These are phyloP conservation scores for Patella pellucida DNA, from an alignment of 2,888 invertebrate genomes.

Conservation along the genomic window DNA sequence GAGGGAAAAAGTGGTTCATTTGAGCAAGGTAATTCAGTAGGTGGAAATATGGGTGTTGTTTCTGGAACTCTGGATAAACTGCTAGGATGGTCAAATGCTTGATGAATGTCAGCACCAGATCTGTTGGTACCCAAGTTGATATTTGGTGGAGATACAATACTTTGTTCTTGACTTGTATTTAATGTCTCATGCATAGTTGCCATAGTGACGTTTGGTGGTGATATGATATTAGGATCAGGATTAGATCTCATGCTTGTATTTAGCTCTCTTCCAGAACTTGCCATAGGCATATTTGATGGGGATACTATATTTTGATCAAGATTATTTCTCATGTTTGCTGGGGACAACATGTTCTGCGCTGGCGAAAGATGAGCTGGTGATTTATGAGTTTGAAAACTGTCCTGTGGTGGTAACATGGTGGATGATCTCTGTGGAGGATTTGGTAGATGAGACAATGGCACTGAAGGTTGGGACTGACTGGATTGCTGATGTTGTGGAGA, in stretches of 20 bases:
- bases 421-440: background rate
- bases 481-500: constrained; percentile 18
- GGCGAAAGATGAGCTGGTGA: constrained; percentile 14
- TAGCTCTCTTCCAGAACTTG: background rate
- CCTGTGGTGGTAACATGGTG: background rate
- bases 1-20: constrained; percentile 27
- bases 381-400: background rate
- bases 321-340: constrained; percentile 25
- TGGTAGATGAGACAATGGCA: background rate
- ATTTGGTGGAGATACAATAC: constrained; percentile 1
- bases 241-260: background rate
- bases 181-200: constrained; percentile 2
- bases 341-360: constrained; percentile 21
- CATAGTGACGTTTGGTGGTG: constrained; percentile 1
- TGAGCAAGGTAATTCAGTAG: constrained; percentile 26
- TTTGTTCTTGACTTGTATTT: background rate
- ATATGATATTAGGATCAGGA: background rate
- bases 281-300: constrained; percentile 28
- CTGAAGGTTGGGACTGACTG: constrained; percentile 18
- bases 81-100: background rate
- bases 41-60: constrained; percentile 22
- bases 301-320: constrained; percentile 33
- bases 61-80: background rate
- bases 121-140: constrained; percentile 1
- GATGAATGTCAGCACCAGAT: background rate